These are phyloP conservation scores for Taxidea taxus DNA, from an alignment of 2,113 vertebrate genomes.

Conservation along the genomic window DNA sequence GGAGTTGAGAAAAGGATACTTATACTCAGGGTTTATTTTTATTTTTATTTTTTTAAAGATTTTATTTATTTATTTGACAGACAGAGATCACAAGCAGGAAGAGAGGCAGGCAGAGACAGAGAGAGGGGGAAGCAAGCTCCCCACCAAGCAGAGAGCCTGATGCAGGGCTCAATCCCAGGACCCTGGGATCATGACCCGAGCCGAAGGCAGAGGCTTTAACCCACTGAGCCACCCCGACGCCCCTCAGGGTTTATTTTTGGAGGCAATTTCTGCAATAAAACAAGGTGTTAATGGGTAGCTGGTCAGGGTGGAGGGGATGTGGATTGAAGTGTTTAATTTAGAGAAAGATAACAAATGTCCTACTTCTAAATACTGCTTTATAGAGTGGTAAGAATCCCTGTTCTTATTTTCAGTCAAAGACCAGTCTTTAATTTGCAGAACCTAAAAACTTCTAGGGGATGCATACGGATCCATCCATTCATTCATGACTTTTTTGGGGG, in stretches of 20 bases:
- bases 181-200: no score
- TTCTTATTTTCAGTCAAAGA: conserved; percentile 10
- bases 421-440: conserved; percentile 31
- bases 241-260: conserved; percentile 13
- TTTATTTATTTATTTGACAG: no score
- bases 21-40: conserved; percentile 15
- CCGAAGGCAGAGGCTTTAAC: no score
- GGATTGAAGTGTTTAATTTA: neutral
- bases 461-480: neutral
- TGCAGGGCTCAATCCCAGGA: no score
- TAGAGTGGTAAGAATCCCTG: neutral
- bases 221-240: no score
- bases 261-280: conserved; percentile 1
- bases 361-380: neutral
- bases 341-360: neutral
- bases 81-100: no score
- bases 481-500: neutral
- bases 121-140: no score
- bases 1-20: conserved; percentile 38
- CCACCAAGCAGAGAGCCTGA: no score
- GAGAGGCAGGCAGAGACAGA: no score
- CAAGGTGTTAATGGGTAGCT: neutral
- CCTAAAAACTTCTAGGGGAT: neutral
- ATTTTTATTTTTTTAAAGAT: no score
- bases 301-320: fast-evolving